Base-by-base conservation (phyloP, 2,888 invertebrate species). In the Philereme transversata region DNA sequence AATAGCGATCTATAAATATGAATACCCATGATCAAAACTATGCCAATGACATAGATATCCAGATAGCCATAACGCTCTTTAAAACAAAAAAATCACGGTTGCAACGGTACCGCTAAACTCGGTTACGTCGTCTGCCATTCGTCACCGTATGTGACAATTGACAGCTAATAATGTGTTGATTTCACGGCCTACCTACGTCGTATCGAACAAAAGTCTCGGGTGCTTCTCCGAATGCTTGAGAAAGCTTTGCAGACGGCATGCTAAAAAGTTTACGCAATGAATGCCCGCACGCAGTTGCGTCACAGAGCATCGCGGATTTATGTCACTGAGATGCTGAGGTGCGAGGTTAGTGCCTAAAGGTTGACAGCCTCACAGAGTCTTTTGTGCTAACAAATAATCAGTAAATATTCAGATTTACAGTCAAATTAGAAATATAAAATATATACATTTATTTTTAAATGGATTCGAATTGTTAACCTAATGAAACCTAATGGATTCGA, bases 181-280 rank as follows among this genome's bases (percentile, higher is more conserved):
- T 89, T 82, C 83, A 88, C 85, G 88, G 84, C 80, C 79, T 67
- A 67, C 66, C 72, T 74, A 73, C 74, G 72, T 73, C 69, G 68
- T 71, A 64, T 70, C 68, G 70, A 74, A 86, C 84, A 86, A 87
- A 86, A 78, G 82, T 74, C 62, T 68, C 85, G 86, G 88, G 88
- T 87, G 86, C 87, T 80, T 79, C 82, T 73, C 70, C 77, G 77
- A 79, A 74, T 78, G 81, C 80, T 82, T 79, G 82, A 87, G 90
- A 90, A 90, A 90, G 89, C 89, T 88, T 74, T 71, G 79, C 81
- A 77, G 79, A 73, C 84, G 78, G 89, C 86, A 90, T 90, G 89
- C 87, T 88, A 89, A 90, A 85, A 83, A 83, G 83, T 84, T 87
- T 90, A 86, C 89, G 88, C 87, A 91, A 90, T 76, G 65, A 72